A percentile compares a stretch with the other conserved stretches of the same genome.
These are phyloP conservation scores for Acanthurus lineatus DNA, from an alignment of 2,797 vertebrate genomes.

Conservation along the genomic window DNA sequence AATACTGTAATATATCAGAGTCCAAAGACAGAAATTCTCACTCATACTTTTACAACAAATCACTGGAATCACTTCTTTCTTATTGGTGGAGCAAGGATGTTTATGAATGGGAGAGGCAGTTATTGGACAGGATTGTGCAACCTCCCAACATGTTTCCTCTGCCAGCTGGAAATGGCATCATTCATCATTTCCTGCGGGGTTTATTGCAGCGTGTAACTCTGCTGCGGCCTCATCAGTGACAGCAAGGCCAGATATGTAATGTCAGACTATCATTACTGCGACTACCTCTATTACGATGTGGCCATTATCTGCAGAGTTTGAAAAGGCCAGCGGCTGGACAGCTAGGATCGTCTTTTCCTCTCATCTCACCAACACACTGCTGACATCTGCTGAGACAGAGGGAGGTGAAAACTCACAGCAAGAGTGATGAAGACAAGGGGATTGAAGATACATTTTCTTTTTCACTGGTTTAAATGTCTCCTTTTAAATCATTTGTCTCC, in stretches of 20 bases:
- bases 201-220: constrained; percentile 44
- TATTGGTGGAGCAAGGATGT: constrained; percentile 13
- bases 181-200: constrained; percentile 48
- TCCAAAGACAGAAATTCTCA: too few species aligned
- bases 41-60: not conserved
- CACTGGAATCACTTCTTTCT: not conserved
- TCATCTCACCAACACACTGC: not conserved
- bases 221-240: constrained; percentile 26
- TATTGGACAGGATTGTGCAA: constrained; percentile 27
- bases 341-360: not conserved
- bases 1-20: too few species aligned
- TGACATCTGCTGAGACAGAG: constrained; percentile 30
- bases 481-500: not conserved
- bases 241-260: constrained; percentile 41
- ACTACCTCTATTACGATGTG: constrained; percentile 8
- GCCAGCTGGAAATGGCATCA: constrained; percentile 33
- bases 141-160: constrained; percentile 35
- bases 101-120: constrained; percentile 33
- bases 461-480: constrained; percentile 1
- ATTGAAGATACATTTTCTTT: constrained; percentile 10
- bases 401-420: not conserved
- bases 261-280: constrained; percentile 29
- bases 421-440: not conserved
- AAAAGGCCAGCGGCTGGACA: constrained; percentile 14
- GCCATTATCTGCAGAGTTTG: constrained; percentile 37